Evolutionary conservation across 2,797 vertebrate species (phyloP).

Genomic region (Podargus strigoides): DNA sequence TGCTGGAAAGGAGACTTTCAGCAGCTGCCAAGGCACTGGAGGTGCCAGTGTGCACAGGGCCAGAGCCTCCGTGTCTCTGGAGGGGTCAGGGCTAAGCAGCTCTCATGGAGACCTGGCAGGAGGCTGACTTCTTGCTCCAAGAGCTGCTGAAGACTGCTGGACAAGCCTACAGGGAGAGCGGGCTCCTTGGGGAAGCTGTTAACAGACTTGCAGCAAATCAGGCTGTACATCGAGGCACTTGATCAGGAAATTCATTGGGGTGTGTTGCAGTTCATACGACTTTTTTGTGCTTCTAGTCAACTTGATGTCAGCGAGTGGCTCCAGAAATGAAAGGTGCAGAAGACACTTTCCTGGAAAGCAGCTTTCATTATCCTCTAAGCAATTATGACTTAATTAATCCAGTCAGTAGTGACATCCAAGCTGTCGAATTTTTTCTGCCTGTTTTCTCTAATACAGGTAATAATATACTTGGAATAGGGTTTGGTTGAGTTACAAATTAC

Average conservation of each 20-base stretch:
- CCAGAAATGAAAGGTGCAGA: background rate
- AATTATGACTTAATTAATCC: background rate
- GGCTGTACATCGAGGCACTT: background rate
- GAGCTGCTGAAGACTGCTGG: background rate
- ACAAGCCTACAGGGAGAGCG: background rate
- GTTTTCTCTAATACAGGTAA: background rate
- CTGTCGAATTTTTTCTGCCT: background rate
- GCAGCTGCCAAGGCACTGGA: background rate
- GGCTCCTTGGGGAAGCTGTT: background rate
- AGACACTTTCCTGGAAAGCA: background rate
- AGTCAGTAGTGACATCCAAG: background rate
- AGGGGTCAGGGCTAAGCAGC: background rate
- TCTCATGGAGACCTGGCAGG: background rate
- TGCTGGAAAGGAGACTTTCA: background rate
- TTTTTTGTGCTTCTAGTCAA: background rate
- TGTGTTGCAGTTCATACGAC: background rate
- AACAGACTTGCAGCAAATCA: background rate
- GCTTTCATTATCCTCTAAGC: background rate
- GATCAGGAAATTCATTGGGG: fast-evolving
- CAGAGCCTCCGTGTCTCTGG: background rate
- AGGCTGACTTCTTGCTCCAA: background rate
- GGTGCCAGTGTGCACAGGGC: background rate
- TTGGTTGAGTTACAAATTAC: background rate
- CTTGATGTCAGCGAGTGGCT: background rate
- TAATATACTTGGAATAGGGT: background rate